A percentile compares a stretch with the other conserved stretches of the same genome.
Conservation (phyloP, 2,888 invertebrate species). For the Drosophila subquinaria region DNA sequence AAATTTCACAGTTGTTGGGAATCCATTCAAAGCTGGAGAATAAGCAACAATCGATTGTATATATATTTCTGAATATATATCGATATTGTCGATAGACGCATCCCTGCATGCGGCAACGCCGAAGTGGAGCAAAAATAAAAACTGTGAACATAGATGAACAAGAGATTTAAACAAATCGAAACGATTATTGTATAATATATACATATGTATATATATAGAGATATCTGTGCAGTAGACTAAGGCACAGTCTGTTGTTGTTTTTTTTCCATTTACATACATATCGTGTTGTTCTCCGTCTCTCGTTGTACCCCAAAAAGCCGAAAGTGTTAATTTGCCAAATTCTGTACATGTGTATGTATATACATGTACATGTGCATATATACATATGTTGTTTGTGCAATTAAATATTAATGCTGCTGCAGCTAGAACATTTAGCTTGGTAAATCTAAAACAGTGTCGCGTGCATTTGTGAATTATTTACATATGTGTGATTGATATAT, state of each 20-base stretch:
- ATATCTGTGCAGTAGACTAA: slow-evolving; percentile 22
- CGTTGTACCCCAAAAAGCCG: slow-evolving; percentile 35
- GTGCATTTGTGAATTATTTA: slow-evolving; percentile 7
- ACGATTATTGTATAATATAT: slow-evolving; percentile 43
- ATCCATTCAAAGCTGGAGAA: slow-evolving; percentile 17
- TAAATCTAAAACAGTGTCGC: slow-evolving; percentile 41
- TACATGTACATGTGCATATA: background rate
- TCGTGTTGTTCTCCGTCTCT: slow-evolving; percentile 33
- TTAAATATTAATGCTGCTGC: slow-evolving; percentile 41
- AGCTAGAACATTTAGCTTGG: slow-evolving; percentile 28
- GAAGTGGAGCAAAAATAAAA: slow-evolving; percentile 32
- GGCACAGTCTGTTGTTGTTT: slow-evolving; percentile 6
- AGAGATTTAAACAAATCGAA: slow-evolving; percentile 33
- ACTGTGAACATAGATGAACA: slow-evolving; percentile 21
- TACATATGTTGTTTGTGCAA: slow-evolving; percentile 36
- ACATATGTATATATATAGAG: slow-evolving; percentile 29
- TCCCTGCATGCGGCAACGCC: slow-evolving; percentile 51
- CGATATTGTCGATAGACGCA: slow-evolving; percentile 51
- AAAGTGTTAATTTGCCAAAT: slow-evolving; percentile 66
- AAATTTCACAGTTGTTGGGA: background rate
- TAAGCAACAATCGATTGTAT: slow-evolving; percentile 35
- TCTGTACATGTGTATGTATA: slow-evolving; percentile 33
- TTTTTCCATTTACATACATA: slow-evolving; percentile 26
- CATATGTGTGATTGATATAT: slow-evolving; percentile 19
- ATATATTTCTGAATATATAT: slow-evolving; percentile 15